Base-by-base conservation (phyloP, 2,888 invertebrate species). In the Eurytoma adleriae region DNA sequence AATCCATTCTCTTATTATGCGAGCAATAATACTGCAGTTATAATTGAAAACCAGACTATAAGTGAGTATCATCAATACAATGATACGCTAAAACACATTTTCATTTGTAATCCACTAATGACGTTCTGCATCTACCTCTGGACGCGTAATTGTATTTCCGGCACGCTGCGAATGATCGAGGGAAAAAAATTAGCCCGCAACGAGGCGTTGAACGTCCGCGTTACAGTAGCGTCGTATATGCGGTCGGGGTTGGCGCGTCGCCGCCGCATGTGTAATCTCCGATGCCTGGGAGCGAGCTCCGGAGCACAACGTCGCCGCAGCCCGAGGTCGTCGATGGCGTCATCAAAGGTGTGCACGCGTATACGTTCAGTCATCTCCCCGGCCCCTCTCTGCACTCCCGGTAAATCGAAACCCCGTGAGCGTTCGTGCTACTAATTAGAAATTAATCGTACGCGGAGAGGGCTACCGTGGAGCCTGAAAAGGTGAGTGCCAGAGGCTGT, bases 371-470 rank as follows among this genome's bases (percentile, higher is more conserved):
- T 10, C 56, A 57, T 54, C 30, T 24, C 13, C 16, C 20, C 13
- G 24, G 24, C 24, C 24, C 24, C 24, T 24, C n/a, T 18, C 12
- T 18, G 5, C 30, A 12, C 54, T 18, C 72, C 56, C 5, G 12
- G 62, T 54, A 79, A 79, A 79, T 74, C 69, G 69, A 69, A 79
- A 72, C 52, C 48, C 27, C 54, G 77, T 20, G 61, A n/a, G 75
- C 69, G 74, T 75, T 52, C 54, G 59, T 64, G 66, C 66, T 78
- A 70, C 74, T 78, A 78, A 81, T 81, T 78, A 78, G 64, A 74
- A 81, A 81, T 81, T 81, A 74, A 81, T 81, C 66, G 73, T 73
- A 64, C 62, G 30, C 30, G 66, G 7, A 40, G 56, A 5, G 30
- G n/a, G 54, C 20, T 24, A n/a, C 3, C 27, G 16, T 16, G 0